These are phyloP conservation scores for Echinops telfairi DNA, from an alignment of 2,113 vertebrate genomes.

Conservation along the genomic window DNA sequence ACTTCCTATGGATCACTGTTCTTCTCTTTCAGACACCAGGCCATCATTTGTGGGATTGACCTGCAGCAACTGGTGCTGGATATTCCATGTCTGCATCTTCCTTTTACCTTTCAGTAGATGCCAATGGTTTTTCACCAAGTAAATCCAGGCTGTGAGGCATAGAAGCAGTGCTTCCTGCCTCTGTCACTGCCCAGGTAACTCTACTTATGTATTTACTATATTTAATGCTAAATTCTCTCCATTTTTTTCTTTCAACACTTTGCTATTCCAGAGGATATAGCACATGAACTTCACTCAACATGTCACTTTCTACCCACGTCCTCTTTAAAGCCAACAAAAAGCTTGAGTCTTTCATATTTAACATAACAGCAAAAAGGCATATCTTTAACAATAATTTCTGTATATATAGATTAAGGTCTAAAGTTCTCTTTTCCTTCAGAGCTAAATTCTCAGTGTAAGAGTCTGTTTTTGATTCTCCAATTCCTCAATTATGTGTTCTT, in stretches of 20 bases:
- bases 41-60: neutral
- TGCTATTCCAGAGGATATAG: neutral
- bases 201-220: neutral
- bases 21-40: neutral
- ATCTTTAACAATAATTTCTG: too few relatives aligned
- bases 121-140: neutral
- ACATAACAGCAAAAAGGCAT: neutral
- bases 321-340: neutral
- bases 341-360: neutral
- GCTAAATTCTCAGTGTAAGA: too few relatives aligned
- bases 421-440: too few relatives aligned
- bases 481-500: too few relatives aligned
- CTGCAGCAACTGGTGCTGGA: neutral
- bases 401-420: neutral
- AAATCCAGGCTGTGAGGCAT: too few relatives aligned
- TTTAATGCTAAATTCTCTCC: neutral
- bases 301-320: neutral
- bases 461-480: too few relatives aligned
- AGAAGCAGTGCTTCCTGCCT: neutral
- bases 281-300: neutral
- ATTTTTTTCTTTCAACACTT: neutral
- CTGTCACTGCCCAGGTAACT: neutral
- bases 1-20: neutral
- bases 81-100: neutral
- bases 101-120: neutral